These are phyloP conservation scores for Coluber constrictor DNA, from an alignment of 2,797 vertebrate species.

Conservation along the genomic window DNA sequence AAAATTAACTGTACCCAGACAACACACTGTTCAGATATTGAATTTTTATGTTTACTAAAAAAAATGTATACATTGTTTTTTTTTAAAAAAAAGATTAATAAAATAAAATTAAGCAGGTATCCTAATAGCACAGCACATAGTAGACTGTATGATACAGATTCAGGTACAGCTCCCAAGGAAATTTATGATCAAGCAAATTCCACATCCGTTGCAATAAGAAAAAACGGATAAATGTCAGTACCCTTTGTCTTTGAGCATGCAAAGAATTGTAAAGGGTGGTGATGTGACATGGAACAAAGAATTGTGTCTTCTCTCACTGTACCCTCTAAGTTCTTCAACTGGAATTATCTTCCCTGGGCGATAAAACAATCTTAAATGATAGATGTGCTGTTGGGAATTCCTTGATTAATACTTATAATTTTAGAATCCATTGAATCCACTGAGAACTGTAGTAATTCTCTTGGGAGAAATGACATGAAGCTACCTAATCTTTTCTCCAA, in stretches of 20 bases:
- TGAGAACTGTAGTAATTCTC: background rate
- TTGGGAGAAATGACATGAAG: background rate
- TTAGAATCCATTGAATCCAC: background rate
- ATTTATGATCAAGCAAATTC: background rate
- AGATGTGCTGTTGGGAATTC: background rate
- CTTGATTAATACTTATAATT: background rate
- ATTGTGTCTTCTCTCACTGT: background rate
- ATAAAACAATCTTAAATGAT: background rate
- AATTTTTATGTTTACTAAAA: too few relatives aligned
- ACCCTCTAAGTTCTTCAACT: background rate
- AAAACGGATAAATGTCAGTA: background rate
- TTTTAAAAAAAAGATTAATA: background rate
- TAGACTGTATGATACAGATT: background rate
- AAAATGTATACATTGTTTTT: too few relatives aligned
- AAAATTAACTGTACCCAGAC: too few relatives aligned
- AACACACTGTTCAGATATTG: too few relatives aligned
- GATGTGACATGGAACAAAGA: background rate
- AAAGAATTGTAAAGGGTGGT: background rate
- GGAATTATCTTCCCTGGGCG: too few relatives aligned
- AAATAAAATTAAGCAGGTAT: background rate
- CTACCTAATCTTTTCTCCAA: background rate
- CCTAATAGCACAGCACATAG: background rate
- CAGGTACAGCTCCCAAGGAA: background rate
- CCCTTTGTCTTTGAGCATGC: background rate
- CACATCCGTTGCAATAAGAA: background rate